These are phyloP conservation scores for Xylocampa areola DNA, from an alignment of 2,888 invertebrate genomes.

Conservation along the genomic window DNA sequence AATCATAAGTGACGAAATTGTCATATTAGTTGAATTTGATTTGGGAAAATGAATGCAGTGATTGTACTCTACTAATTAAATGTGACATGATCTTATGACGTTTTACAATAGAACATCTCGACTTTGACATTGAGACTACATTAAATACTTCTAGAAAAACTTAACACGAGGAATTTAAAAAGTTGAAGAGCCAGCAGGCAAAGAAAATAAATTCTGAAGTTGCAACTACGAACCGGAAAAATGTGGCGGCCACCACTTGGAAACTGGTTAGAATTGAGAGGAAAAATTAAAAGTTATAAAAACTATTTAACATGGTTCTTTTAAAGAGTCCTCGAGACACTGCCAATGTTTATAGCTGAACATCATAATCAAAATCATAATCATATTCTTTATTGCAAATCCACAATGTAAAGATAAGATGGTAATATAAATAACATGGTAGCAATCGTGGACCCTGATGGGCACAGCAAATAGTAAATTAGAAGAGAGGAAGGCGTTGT, in stretches of 20 bases:
- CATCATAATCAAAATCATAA: too few species aligned
- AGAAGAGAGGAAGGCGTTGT: too few species aligned
- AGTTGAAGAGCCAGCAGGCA: not conserved
- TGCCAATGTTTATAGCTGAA: not conserved
- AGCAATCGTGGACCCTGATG: too few species aligned
- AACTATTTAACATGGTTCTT: not conserved
- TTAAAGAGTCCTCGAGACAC: not conserved
- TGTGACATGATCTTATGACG: not conserved
- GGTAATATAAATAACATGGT: too few species aligned
- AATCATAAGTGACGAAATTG: not conserved
- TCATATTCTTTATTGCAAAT: too few species aligned
- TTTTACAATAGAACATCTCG: too few species aligned
- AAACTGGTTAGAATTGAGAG: not conserved
- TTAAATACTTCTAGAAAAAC: too few species aligned
- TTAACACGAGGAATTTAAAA: conserved; percentile 3
- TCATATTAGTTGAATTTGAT: not conserved
- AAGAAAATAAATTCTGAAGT: conserved; percentile 6
- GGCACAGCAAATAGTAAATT: too few species aligned
- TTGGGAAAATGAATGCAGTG: not conserved
- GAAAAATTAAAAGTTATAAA: not conserved
- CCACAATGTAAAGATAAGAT: too few species aligned
- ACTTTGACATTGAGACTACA: too few species aligned
- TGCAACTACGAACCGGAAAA: conserved; percentile 5
- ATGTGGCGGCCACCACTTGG: not conserved
- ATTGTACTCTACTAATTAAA: not conserved